Conservation (phyloP, 2,113 vertebrate genomes). For the Sminthopsis crassicaudata region DNA sequence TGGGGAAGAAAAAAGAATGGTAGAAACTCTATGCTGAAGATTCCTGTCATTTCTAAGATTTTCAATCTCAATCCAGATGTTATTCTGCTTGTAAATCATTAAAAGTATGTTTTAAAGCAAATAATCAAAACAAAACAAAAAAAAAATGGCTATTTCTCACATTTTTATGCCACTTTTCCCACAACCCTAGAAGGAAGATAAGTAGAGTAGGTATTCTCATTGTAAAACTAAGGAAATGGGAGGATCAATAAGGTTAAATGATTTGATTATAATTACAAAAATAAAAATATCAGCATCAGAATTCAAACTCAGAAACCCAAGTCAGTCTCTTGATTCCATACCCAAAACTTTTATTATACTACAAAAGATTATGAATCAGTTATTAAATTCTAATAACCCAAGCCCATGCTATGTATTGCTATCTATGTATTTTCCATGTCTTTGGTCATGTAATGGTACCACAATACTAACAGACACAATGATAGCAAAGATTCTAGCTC, state of each 20-base stretch:
- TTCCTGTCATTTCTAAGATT: background rate
- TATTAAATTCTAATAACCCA: background rate
- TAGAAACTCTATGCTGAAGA: background rate
- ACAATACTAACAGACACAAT: background rate
- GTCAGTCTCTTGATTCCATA: background rate
- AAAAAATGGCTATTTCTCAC: background rate
- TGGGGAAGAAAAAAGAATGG: constrained; percentile 63
- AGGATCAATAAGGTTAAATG: background rate
- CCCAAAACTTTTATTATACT: background rate
- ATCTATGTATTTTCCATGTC: background rate
- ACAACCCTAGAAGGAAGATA: background rate
- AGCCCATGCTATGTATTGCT: background rate
- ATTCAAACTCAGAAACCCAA: background rate
- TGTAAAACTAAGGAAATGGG: background rate
- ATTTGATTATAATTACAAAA: background rate
- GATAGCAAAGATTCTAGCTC: background rate
- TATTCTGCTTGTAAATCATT: background rate
- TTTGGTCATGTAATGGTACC: background rate
- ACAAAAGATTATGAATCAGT: background rate
- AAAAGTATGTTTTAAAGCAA: background rate
- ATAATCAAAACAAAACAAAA: background rate
- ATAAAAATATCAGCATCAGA: background rate
- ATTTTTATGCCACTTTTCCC: background rate
- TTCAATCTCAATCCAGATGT: background rate
- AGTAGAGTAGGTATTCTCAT: background rate